These are phyloP conservation scores for Arbacia lixula DNA, from an alignment of 53 echinoderm and acorn worm genomes.

Conservation along the genomic window DNA sequence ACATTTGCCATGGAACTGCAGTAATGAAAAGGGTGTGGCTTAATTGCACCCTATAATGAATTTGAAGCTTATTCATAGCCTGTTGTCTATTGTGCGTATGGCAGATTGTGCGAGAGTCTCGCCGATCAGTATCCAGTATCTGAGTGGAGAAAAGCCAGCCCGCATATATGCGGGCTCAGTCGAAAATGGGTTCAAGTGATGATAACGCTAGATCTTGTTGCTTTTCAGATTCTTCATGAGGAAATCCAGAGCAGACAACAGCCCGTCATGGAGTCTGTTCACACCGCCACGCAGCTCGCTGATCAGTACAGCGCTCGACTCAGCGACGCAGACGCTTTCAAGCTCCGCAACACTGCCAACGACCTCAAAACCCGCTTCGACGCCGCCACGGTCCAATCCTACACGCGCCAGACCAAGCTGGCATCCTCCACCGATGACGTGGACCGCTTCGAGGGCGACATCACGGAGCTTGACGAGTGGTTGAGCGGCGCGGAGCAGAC, in stretches of 20 bases:
- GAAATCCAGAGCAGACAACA: conserved; percentile 86
- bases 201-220: too few relatives aligned
- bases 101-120: too few relatives aligned
- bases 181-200: too few relatives aligned
- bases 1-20: too few relatives aligned
- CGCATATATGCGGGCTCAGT: too few relatives aligned
- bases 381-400: conserved; percentile 81
- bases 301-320: conserved; percentile 83
- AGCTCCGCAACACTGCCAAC: conserved; percentile 76
- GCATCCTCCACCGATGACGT: conserved; percentile 79
- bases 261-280: conserved; percentile 93
- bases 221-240: conserved; percentile 76
- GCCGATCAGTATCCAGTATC: too few relatives aligned
- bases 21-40: too few relatives aligned
- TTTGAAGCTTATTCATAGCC: too few relatives aligned
- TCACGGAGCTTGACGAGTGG: conserved; percentile 83
- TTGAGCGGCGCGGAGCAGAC: conserved; percentile 70
- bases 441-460: conserved; percentile 72
- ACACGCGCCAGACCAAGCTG: conserved; percentile 88
- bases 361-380: conserved; percentile 92
- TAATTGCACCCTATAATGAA: too few relatives aligned
- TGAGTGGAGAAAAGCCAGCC: too few relatives aligned
- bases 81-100: too few relatives aligned
- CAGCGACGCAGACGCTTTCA: conserved; percentile 91
- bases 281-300: conserved; percentile 89